Evolutionary conservation across 2,113 vertebrate species (phyloP), one percentile per base, ranked within the genome.

Genomic region (Psittacara wagleri): DNA sequence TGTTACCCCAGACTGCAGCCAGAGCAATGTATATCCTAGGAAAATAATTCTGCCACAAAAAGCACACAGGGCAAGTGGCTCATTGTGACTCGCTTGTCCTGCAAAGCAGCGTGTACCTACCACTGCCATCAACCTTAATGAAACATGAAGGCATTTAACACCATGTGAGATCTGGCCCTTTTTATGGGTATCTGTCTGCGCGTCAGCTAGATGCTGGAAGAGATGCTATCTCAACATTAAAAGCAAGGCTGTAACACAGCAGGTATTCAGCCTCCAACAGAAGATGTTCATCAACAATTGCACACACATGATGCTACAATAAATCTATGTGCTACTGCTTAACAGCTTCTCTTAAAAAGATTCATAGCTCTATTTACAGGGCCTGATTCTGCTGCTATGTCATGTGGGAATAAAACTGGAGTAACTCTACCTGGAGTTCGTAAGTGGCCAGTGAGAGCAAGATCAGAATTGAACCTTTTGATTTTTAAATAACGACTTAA

Each of bases 311-410:
- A 97, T 76, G 83, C 95, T 92, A 92, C 88, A 92, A 95, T 97
- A 96, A 96, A 97, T 97, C 96, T 70, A 37, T 43, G 88, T 92
- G 96, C 74, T 89, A 87, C 92, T 8, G 92, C 88, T 85, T 96
- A 96, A 94, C 88, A 92, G 96, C 92, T 94, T 95, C 95, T 94
- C 94, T 95, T 97, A 94, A 95, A 96, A 92, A 94, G 96, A 97
- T 94, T 95, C 96, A 96, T 61, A 66, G 96, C 83, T 95, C 95
- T 96, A 85, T 94, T 94, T 94, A 93, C 88, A 51, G 88, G 88
- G 88, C 70, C 96, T 92, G 70, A 94, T 94, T 92, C 95, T 49
- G 88, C 77, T 76, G 69, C 74, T 54, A 17, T 39, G 52, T 31
- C 39, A 31, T n/a, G 62, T 29, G 22, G 44, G 69, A 90, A 81